phyloP scores from a whole-genome alignment of 2,888 invertebrate species.

The Tipula helvola region DNA sequence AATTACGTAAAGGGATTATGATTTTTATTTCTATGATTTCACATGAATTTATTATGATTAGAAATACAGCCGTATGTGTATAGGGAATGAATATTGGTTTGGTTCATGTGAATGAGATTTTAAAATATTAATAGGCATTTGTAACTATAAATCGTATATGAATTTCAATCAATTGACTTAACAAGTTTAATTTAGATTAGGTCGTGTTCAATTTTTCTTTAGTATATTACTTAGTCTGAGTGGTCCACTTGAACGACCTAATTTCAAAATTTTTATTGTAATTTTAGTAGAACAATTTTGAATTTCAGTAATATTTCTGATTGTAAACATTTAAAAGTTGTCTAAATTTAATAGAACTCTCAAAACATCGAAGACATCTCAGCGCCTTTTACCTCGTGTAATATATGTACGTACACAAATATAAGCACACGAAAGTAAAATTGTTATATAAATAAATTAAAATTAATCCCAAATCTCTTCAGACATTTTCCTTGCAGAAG shows the following conservation, averaged over 20 bases:
- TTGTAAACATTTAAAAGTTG: no score
- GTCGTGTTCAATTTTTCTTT: no score
- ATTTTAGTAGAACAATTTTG: no score
- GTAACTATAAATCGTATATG: no score
- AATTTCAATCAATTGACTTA: no score
- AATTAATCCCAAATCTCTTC: slow-evolving; percentile 9
- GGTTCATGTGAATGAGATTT: background rate
- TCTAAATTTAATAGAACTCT: no score
- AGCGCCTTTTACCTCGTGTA: background rate
- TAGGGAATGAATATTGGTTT: background rate
- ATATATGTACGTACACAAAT: background rate
- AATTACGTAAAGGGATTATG: background rate
- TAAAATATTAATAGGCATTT: background rate
- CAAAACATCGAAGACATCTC: no score
- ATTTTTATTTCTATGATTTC: background rate
- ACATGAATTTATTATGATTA: background rate
- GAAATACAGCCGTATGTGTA: background rate
- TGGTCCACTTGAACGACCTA: no score
- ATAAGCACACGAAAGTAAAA: background rate
- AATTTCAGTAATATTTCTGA: no score
- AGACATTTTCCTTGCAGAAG: slow-evolving; percentile 9
- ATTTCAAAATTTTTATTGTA: no score
- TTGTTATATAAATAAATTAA: slow-evolving; percentile 7
- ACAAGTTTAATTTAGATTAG: no score
- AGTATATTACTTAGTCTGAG: no score